These are phyloP conservation scores for Ophraella communa DNA, from an alignment of 2,888 invertebrate genomes.

Conservation along the genomic window DNA sequence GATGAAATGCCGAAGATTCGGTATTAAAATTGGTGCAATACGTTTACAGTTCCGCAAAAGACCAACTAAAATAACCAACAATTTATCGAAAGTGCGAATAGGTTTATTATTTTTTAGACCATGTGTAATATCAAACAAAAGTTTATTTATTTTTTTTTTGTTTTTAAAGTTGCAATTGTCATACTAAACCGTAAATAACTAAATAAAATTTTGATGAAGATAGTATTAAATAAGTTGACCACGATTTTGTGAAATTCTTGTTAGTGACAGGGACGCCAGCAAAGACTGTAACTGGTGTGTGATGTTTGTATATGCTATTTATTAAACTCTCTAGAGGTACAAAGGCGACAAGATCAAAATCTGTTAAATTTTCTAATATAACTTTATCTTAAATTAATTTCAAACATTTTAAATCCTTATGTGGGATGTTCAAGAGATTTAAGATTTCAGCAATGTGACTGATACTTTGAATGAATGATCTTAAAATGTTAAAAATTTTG, in stretches of 20 bases:
- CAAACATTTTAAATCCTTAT: not conserved
- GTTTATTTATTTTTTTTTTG: too few species aligned
- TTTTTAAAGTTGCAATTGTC: too few species aligned
- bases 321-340: conserved; percentile 24
- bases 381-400: too few species aligned
- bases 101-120: not conserved
- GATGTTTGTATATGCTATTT: conserved; percentile 25
- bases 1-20: not conserved
- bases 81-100: not conserved
- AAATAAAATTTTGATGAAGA: not conserved
- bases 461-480: not conserved
- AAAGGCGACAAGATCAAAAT: conserved; percentile 27
- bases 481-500: not conserved
- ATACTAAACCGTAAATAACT: too few species aligned
- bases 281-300: not conserved
- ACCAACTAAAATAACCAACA: not conserved
- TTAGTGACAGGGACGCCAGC: not conserved
- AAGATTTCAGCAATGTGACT: not conserved
- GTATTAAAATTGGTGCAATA: not conserved
- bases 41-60: not conserved
- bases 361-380: conserved; percentile 7
- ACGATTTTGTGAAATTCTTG: not conserved
- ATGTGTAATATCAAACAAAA: too few species aligned
- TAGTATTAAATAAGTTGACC: not conserved
- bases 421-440: not conserved